Percentiles rank a stretch among this genome's conserved stretches.
Conservation (phyloP, 64 coral and sea anemone genomes). For the Montipora efflorescens region DNA sequence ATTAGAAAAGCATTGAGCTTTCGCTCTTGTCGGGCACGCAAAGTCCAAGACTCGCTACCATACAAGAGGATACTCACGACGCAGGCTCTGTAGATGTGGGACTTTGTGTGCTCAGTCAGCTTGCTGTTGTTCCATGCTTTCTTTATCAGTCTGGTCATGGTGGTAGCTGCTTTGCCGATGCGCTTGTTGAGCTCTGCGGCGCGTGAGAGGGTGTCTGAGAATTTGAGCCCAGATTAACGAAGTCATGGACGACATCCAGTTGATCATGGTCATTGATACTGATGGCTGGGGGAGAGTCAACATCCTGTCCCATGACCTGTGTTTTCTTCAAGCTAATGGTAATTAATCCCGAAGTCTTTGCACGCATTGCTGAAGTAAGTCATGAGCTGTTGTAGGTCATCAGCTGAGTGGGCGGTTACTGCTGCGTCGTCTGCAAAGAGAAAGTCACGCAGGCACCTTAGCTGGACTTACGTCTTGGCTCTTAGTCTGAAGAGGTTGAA, state of each 20-base stretch:
- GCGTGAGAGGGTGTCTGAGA: slow-evolving; percentile 1
- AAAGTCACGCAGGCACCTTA: neutral
- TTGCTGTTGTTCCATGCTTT: slow-evolving; percentile 1
- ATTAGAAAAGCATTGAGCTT: slow-evolving; percentile 6
- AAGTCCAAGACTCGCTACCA: slow-evolving; percentile 14
- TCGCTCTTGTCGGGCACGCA: slow-evolving; percentile 3
- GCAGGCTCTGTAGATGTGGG: slow-evolving; percentile 26
- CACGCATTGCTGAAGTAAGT: neutral
- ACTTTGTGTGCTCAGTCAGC: neutral
- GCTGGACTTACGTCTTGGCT: too few relatives aligned
- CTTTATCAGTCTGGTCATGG: neutral
- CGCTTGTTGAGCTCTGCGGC: neutral
- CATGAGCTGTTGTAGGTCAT: slow-evolving; percentile 9
- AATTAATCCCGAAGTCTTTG: neutral
- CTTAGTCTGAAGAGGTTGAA: too few relatives aligned
- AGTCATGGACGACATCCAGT: neutral
- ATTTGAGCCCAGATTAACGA: slow-evolving; percentile 7
- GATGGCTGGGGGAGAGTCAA: neutral
- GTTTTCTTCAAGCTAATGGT: slow-evolving; percentile 14
- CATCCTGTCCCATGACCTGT: slow-evolving; percentile 18
- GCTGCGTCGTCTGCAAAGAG: slow-evolving; percentile 25
- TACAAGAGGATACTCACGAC: slow-evolving; percentile 20
- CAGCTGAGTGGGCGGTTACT: slow-evolving; percentile 33
- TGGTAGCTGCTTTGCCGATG: slow-evolving; percentile 13
- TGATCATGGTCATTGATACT: neutral